These are phyloP conservation scores for Yponomeuta cagnagella DNA, from an alignment of 2,888 invertebrate genomes.

Conservation along the genomic window DNA sequence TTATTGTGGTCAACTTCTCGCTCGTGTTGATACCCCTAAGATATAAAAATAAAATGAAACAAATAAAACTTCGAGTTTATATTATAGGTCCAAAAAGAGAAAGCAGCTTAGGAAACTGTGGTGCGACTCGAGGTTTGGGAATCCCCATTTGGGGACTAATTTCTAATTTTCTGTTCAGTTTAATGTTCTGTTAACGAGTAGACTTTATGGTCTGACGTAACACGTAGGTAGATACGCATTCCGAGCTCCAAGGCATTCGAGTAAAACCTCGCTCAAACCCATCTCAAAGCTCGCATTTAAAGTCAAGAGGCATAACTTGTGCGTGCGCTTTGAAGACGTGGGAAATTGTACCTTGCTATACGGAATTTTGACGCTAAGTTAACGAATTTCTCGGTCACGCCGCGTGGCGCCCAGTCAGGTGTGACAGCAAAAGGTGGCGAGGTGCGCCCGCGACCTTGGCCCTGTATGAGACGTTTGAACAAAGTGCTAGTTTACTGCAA, in stretches of 20 bases:
- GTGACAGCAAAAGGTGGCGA: neutral
- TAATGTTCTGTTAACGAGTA: too few relatives aligned
- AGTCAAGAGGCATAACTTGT: neutral
- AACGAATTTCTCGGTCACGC: neutral
- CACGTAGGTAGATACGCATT: neutral
- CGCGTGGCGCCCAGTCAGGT: neutral
- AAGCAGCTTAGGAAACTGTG: too few relatives aligned
- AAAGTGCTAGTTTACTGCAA: neutral
- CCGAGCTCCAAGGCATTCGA: neutral
- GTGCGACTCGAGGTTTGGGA: too few relatives aligned
- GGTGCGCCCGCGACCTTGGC: neutral
- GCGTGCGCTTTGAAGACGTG: neutral
- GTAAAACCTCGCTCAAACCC: neutral
- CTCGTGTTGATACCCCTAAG: too few relatives aligned
- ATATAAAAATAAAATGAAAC: too few relatives aligned
- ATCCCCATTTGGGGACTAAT: too few relatives aligned
- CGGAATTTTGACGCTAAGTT: neutral
- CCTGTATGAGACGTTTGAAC: neutral
- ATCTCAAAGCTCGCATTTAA: neutral
- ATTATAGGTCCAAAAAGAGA: too few relatives aligned
- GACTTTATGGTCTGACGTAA: neutral
- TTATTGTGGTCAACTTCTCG: too few relatives aligned
- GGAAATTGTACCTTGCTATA: neutral
- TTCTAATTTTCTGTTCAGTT: too few relatives aligned
- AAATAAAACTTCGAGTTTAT: too few relatives aligned